Evolutionary conservation across 2,113 vertebrate genomes (phyloP).

Genomic region (Scytalopus superciliaris): DNA sequence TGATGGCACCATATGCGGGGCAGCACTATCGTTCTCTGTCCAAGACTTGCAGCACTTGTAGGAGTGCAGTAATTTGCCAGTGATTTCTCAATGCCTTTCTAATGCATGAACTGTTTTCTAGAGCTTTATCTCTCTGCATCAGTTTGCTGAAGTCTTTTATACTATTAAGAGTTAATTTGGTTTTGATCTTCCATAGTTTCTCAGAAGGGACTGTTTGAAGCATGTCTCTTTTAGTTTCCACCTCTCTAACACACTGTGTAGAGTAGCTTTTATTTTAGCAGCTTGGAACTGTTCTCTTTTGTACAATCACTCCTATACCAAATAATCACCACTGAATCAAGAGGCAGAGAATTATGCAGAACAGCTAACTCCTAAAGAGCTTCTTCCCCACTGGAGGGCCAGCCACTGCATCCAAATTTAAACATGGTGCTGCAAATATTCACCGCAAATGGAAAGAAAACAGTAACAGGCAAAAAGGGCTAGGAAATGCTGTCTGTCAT

Average conservation of each 20-base stretch:
- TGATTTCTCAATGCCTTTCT: not conserved
- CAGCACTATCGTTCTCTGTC: not conserved
- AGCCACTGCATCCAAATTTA: not conserved
- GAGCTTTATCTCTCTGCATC: not conserved
- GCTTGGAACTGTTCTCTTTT: not conserved
- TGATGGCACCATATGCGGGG: not conserved
- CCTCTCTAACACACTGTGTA: not conserved
- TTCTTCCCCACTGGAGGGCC: not conserved
- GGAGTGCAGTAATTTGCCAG: not conserved
- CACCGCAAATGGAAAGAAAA: not conserved
- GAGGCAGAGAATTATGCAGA: not conserved
- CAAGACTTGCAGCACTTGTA: not conserved
- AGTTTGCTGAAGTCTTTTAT: not conserved
- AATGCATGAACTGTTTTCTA: not conserved
- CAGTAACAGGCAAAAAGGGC: not conserved
- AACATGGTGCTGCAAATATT: not conserved
- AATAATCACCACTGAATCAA: slow-evolving; percentile 10
- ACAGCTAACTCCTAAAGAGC: not conserved
- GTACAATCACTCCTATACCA: not conserved
- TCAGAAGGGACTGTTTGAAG: not conserved
- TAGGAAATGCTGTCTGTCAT: not conserved
- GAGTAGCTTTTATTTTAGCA: not conserved
- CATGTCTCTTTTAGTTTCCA: not conserved
- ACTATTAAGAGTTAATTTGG: not conserved
- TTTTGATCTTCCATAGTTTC: not conserved